Evolutionary conservation across 2,888 invertebrate species (phyloP).

Genomic region (Sclerodermus sp.): DNA sequence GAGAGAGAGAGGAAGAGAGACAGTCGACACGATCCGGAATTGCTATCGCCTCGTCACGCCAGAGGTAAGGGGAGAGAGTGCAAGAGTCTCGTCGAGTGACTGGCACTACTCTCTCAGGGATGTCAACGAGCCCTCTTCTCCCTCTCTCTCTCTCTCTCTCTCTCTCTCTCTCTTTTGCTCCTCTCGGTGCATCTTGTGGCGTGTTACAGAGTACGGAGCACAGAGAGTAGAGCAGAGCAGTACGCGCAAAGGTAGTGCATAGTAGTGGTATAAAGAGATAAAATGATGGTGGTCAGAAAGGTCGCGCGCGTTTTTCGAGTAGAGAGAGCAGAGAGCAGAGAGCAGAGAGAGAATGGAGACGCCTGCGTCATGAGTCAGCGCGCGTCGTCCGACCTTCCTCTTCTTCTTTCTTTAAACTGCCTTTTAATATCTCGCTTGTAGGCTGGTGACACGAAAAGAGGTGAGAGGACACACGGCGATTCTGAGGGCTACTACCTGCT

Average conservation of each 20-base stretch:
- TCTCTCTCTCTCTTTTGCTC: constrained; percentile 1
- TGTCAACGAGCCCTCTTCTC: constrained; percentile 29
- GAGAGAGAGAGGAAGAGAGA: neutral
- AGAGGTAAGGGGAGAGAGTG: constrained; percentile 14
- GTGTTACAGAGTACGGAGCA: constrained; percentile 17
- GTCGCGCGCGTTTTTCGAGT: too few relatives aligned
- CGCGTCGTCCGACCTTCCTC: too few relatives aligned
- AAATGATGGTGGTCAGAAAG: too few relatives aligned
- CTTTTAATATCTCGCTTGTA: constrained; percentile 50
- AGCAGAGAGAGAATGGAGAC: too few relatives aligned
- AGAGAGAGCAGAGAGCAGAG: constrained; percentile 1
- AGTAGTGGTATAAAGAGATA: too few relatives aligned
- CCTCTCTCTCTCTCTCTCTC: neutral
- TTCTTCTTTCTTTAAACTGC: constrained; percentile 51
- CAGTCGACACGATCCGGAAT: constrained; percentile 5
- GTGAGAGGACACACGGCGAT: constrained; percentile 45
- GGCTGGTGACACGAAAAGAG: constrained; percentile 39
- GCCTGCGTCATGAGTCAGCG: constrained; percentile 43
- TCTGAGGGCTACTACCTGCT: constrained; percentile 46
- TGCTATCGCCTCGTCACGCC: constrained; percentile 26
- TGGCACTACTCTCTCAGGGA: constrained; percentile 21
- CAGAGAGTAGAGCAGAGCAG: too few relatives aligned
- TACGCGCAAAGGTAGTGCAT: too few relatives aligned
- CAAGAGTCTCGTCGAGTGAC: constrained; percentile 21
- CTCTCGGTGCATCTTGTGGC: constrained; percentile 10